A percentile compares a stretch with the other conserved stretches of the same genome.
Conservation (phyloP, 35 echinoderm and acorn worm genomes). For the Eucidaris tribuloides region DNA sequence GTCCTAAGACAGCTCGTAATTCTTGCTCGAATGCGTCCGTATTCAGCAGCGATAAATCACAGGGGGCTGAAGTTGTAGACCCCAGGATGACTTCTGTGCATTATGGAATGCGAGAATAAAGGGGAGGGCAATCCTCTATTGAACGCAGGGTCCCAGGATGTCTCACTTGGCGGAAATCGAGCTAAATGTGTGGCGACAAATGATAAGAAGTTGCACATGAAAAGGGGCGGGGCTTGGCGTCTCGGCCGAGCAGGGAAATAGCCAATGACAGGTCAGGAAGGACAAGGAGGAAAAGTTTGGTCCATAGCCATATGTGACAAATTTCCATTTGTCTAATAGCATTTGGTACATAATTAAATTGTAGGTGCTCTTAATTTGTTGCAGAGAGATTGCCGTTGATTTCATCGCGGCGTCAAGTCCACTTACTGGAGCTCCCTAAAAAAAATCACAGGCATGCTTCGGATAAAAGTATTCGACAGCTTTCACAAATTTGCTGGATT, state of each 20-base stretch:
- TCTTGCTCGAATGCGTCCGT: background rate
- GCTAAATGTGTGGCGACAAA: conserved; percentile 23
- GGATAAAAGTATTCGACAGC: too few relatives aligned
- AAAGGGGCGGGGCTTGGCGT: conserved; percentile 24
- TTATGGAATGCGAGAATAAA: too few relatives aligned
- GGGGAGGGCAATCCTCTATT: too few relatives aligned
- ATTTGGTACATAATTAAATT: background rate
- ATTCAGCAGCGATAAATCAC: background rate
- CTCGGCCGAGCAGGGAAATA: background rate
- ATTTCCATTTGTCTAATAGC: conserved; percentile 39
- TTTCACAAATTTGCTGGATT: too few relatives aligned
- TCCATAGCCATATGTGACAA: conserved; percentile 18
- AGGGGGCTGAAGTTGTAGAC: background rate
- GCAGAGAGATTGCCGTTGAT: conserved; percentile 4
- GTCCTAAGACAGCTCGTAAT: background rate
- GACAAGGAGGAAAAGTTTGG: conserved; percentile 17
- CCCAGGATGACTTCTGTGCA: too few relatives aligned
- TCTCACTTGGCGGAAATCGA: conserved; percentile 1
- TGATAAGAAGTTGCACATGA: conserved; percentile 17
- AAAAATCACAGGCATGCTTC: too few relatives aligned
- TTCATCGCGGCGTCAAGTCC: too few relatives aligned
- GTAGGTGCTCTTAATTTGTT: conserved; percentile 24
- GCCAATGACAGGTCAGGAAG: conserved; percentile 36
- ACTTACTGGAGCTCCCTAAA: too few relatives aligned
- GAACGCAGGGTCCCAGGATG: too few relatives aligned